A percentile compares a stretch with the other conserved stretches of the same genome.
Evolutionary conservation across 1,140 invertebrate genomes (phyloP).

Genomic region (Diabrotica undecimpunctata): DNA sequence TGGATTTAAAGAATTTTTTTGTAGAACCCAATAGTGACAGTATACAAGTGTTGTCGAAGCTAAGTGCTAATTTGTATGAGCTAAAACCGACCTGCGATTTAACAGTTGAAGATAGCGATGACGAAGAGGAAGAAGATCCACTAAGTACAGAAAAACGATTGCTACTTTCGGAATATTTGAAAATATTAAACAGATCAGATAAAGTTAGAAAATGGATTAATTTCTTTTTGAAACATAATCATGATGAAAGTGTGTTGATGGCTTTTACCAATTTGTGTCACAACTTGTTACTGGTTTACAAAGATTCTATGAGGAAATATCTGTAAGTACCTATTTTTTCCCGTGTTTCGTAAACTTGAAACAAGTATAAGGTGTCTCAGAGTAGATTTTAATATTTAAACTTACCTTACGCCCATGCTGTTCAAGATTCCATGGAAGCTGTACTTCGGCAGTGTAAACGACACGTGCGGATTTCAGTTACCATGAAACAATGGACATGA

Average conservation of each 20-base stretch:
- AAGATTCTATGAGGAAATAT: constrained; percentile 46
- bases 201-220: constrained; percentile 40
- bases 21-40: constrained; percentile 40
- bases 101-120: constrained; percentile 39
- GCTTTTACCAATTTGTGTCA: constrained; percentile 42
- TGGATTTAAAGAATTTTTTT: too few species aligned
- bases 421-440: too few species aligned
- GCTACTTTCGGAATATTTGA: constrained; percentile 39
- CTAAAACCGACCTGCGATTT: constrained; percentile 29
- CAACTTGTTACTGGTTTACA: constrained; percentile 44
- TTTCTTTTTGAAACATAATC: constrained; percentile 38
- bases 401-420: background rate
- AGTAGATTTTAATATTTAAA: too few species aligned
- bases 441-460: too few species aligned
- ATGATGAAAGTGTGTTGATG: constrained; percentile 38
- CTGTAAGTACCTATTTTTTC: constrained; percentile 35
- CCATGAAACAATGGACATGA: too few species aligned
- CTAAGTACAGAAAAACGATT: constrained; percentile 33
- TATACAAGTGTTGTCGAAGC: constrained; percentile 38
- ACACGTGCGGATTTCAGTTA: too few species aligned
- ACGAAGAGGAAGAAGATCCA: constrained; percentile 19
- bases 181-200: constrained; percentile 41
- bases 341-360: constrained; percentile 8
- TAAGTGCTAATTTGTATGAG: constrained; percentile 36
- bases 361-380: background rate